Evolutionary conservation across 2,113 vertebrate species (phyloP).

Genomic region (Ptilonorhynchus violaceus): DNA sequence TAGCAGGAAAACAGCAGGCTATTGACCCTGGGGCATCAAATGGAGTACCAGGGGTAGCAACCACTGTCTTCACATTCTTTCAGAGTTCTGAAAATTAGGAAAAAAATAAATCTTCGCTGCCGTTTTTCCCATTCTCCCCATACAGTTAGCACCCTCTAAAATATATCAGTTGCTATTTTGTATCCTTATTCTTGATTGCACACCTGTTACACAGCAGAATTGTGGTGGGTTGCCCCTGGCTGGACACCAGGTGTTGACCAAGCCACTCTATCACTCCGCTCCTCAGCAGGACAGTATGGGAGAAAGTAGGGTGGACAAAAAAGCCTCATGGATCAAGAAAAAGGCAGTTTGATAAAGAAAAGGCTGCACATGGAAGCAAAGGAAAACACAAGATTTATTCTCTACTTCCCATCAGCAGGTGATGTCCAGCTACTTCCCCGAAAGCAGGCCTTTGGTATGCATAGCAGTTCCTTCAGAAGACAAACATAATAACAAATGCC

Average conservation of each 20-base stretch:
- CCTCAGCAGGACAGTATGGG: neutral
- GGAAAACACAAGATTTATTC: neutral
- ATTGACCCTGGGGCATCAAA: neutral
- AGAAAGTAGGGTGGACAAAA: neutral
- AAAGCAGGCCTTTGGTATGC: neutral
- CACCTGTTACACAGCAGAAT: neutral
- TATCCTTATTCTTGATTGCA: neutral
- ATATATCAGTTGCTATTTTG: neutral
- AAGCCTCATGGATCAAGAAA: neutral
- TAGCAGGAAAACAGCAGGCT: neutral
- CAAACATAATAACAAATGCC: neutral
- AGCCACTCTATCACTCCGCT: neutral
- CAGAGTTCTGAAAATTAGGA: neutral
- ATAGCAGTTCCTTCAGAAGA: neutral
- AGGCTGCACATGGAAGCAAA: neutral
- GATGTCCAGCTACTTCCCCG: rapidly evolving
- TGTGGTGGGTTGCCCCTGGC: neutral
- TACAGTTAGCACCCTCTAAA: neutral
- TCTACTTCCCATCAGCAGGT: neutral
- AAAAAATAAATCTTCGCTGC: neutral
- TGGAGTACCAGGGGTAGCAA: neutral
- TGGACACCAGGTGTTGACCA: neutral
- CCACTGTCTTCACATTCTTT: neutral
- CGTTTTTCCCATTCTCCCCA: neutral
- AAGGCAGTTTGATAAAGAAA: neutral